Conservation (phyloP, 2,888 invertebrate genomes). For the Pachliopta kotzebuea region DNA sequence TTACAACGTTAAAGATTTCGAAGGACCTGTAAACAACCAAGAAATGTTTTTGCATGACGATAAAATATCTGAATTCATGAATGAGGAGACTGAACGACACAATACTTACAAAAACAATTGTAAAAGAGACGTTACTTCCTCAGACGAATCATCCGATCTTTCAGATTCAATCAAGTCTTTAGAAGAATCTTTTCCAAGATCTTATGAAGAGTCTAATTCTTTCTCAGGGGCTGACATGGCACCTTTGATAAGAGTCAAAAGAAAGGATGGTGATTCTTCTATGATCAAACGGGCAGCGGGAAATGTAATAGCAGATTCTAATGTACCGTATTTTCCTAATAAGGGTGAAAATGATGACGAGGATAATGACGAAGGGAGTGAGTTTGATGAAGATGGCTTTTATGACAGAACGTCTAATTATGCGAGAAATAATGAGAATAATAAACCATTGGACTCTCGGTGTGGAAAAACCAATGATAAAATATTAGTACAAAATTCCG, state of each 20-base stretch:
- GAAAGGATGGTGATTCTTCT: constrained; percentile 49
- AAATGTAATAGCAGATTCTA: constrained; percentile 52
- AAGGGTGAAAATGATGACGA: constrained; percentile 65
- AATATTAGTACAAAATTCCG: constrained; percentile 34
- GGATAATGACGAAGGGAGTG: constrained; percentile 72
- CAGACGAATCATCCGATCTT: constrained; percentile 44
- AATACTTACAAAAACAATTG: constrained; percentile 40
- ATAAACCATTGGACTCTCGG: constrained; percentile 10
- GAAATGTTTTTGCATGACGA: constrained; percentile 48
- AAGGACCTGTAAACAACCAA: constrained; percentile 44
- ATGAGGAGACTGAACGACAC: constrained; percentile 43
- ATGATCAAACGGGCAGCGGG: constrained; percentile 54
- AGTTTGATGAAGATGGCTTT: constrained; percentile 74
- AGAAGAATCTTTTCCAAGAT: constrained; percentile 68
- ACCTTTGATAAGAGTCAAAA: constrained; percentile 67
- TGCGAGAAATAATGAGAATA: constrained; percentile 22
- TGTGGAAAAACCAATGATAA: constrained; percentile 22
- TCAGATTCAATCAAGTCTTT: constrained; percentile 59
- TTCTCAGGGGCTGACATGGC: constrained; percentile 47
- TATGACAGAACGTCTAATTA: constrained; percentile 57
- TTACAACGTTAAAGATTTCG: constrained; percentile 38
- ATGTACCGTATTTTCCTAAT: constrained; percentile 60
- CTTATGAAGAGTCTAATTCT: constrained; percentile 47
- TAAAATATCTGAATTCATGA: constrained; percentile 46
- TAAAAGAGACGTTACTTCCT: constrained; percentile 51